Evolutionary conservation across 2,113 vertebrate genomes (phyloP).

Genomic region (Strigops habroptila): DNA sequence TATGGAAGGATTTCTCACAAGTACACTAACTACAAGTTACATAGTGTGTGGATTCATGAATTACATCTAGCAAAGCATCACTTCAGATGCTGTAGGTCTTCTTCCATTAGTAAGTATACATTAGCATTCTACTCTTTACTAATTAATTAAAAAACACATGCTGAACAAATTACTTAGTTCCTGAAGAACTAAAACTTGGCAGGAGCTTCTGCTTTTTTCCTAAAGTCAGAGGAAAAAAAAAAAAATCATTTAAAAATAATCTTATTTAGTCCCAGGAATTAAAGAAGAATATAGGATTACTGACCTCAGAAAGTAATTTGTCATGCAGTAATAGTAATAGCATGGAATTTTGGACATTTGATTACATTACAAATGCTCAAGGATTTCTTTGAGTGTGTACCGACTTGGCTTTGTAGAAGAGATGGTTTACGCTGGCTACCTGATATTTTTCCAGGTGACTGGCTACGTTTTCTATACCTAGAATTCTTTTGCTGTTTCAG

Average conservation of each 20-base stretch:
- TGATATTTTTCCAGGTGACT: neutral
- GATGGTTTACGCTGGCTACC: neutral
- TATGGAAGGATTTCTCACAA: neutral
- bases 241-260: neutral
- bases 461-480: neutral
- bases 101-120: neutral
- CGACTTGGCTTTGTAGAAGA: neutral
- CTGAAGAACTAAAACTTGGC: neutral
- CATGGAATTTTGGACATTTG: neutral
- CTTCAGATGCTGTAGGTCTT: neutral
- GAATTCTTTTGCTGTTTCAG: neutral
- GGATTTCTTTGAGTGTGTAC: neutral
- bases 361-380: neutral
- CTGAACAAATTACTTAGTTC: neutral
- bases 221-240: neutral
- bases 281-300: neutral
- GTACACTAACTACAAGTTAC: neutral
- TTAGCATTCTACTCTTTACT: neutral
- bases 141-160: slow-evolving; percentile 15
- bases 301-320: neutral
- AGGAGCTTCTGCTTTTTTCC: neutral
- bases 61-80: neutral
- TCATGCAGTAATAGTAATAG: neutral
- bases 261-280: neutral
- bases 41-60: neutral